Evolutionary conservation across 2,888 invertebrate species (phyloP).

Genomic region (Lasioglossum calceatum): DNA sequence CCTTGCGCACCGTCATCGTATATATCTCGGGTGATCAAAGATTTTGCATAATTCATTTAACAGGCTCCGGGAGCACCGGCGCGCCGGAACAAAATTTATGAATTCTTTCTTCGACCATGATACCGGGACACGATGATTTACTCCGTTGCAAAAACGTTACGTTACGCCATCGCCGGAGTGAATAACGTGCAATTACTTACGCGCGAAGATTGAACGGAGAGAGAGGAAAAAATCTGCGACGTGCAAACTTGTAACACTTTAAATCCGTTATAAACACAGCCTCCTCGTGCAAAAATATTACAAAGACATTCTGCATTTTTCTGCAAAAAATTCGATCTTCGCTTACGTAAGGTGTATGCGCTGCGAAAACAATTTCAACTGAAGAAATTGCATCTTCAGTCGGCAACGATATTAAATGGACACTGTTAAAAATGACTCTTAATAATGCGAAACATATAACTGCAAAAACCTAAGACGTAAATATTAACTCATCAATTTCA

Average conservation of each 20-base stretch:
- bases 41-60: constrained; percentile 22
- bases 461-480: too few relatives aligned
- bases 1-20: constrained; percentile 11
- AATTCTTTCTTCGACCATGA: constrained; percentile 13
- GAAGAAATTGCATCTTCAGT: too few relatives aligned
- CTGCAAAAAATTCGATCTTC: background rate
- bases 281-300: background rate
- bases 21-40: constrained; percentile 15
- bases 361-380: too few relatives aligned
- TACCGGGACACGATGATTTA: constrained; percentile 1
- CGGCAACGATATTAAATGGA: too few relatives aligned
- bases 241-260: background rate
- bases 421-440: too few relatives aligned
- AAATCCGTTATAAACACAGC: background rate
- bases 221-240: background rate
- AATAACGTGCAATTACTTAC: constrained; percentile 7
- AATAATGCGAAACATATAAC: too few relatives aligned
- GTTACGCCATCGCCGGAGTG: background rate
- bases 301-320: background rate
- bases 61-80: background rate
- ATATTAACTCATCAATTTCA: too few relatives aligned
- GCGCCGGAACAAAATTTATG: background rate
- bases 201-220: background rate
- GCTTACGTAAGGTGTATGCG: background rate
- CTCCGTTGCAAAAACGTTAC: background rate